Evolutionary conservation across 2,113 vertebrate genomes (phyloP).

Genomic region (Centrocercus urophasianus): DNA sequence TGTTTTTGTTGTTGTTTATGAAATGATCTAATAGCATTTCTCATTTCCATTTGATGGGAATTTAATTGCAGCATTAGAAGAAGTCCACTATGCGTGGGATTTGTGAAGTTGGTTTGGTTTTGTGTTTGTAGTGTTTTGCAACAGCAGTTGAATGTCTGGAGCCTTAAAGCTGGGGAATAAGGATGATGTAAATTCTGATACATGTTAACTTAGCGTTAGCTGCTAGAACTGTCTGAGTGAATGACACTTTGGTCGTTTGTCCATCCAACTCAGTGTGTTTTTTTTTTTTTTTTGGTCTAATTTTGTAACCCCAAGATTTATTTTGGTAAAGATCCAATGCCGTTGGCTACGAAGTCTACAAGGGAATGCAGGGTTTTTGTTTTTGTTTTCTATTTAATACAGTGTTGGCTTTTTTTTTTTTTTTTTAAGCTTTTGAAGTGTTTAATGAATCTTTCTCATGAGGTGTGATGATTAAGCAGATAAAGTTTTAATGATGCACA

Average conservation of each 20-base stretch:
- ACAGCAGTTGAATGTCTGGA: neutral
- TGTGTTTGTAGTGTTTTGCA: neutral
- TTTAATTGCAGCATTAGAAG: neutral
- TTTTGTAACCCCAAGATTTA: neutral
- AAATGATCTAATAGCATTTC: neutral
- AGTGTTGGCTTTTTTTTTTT: neutral
- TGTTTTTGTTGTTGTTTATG: neutral
- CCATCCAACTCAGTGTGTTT: fast-evolving
- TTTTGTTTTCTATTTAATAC: neutral
- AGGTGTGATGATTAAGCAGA: neutral
- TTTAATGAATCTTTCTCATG: neutral
- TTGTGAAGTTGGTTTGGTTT: neutral
- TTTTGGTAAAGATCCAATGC: neutral
- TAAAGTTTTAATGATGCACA: neutral
- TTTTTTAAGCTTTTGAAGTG: neutral
- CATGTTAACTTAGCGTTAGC: neutral
- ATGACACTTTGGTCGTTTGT: fast-evolving
- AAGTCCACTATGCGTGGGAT: neutral
- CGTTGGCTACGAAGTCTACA: neutral
- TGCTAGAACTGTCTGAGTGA: neutral
- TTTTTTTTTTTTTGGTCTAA: neutral
- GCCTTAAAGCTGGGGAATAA: neutral
- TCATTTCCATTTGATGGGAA: neutral
- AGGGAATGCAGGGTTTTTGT: neutral
- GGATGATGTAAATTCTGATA: neutral